Conservation (phyloP, 2,113 vertebrate genomes). For the Vombatus ursinus region DNA sequence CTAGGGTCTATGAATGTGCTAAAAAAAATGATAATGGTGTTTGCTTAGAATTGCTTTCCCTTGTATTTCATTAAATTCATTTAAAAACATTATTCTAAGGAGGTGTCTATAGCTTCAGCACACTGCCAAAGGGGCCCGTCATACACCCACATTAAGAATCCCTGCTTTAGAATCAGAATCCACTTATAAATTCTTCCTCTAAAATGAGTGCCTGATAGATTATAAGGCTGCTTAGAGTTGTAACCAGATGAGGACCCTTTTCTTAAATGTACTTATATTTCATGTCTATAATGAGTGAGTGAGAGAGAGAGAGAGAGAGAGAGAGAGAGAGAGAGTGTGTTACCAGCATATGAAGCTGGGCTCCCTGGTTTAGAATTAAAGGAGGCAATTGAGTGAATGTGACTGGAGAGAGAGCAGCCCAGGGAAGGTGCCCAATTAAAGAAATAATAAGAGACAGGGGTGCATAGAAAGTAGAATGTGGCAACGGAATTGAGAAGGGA, state of each 20-base stretch:
- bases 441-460: conserved; percentile 68
- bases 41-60: neutral
- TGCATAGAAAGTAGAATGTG: conserved; percentile 76
- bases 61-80: neutral
- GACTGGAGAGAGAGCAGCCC: conserved; percentile 57
- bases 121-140: neutral
- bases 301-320: neutral
- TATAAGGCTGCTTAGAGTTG: conserved; percentile 7
- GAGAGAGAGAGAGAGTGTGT: neutral
- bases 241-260: neutral
- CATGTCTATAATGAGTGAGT: conserved; percentile 39
- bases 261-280: conserved; percentile 26
- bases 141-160: neutral
- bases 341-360: conserved; percentile 6
- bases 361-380: conserved; percentile 73
- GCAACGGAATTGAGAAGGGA: conserved; percentile 59
- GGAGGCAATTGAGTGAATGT: conserved; percentile 68
- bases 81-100: neutral
- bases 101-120: neutral
- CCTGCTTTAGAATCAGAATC: neutral
- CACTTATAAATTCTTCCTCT: neutral
- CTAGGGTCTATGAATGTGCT: neutral
- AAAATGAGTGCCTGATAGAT: neutral
- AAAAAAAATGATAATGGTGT: neutral
- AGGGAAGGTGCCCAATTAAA: conserved; percentile 67